phyloP scores from a whole-genome alignment of 2,113 vertebrate species.

The Steatornis caripensis region DNA sequence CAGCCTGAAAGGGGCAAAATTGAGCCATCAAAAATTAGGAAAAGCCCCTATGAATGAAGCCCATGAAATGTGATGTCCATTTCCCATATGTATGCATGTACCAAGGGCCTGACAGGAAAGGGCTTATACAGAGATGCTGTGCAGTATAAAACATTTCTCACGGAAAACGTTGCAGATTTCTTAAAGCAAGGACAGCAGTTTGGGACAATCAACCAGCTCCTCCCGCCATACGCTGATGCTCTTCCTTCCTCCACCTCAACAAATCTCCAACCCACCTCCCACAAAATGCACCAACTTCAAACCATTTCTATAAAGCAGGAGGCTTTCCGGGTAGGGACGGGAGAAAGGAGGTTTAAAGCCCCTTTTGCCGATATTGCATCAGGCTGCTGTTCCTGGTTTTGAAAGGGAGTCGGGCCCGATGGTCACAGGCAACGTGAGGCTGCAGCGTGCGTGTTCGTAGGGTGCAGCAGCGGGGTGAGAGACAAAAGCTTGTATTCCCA shows the following conservation, averaged over 20 bases:
- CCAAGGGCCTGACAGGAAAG: background rate
- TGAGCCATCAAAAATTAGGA: conserved; percentile 6
- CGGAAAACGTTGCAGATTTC: background rate
- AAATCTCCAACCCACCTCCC: background rate
- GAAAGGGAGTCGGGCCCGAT: background rate
- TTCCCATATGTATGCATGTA: rapidly evolving
- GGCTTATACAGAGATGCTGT: rapidly evolving
- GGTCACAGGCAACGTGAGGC: background rate
- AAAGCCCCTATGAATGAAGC: background rate
- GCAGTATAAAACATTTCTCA: background rate
- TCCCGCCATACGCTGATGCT: rapidly evolving
- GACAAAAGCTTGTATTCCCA: conserved; percentile 62
- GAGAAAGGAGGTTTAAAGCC: background rate
- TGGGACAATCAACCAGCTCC: background rate
- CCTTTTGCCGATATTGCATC: background rate
- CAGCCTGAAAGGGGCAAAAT: conserved; percentile 19
- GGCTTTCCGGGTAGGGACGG: background rate
- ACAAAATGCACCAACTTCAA: background rate
- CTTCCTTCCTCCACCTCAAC: background rate
- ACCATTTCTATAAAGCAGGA: background rate
- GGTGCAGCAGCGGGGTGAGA: background rate
- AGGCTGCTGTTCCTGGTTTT: background rate
- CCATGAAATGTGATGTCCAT: rapidly evolving
- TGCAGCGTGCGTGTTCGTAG: background rate
- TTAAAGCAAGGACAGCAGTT: background rate